Evolutionary conservation across 1,140 invertebrate genomes (phyloP).

Genomic region (Calliphora vicina): DNA sequence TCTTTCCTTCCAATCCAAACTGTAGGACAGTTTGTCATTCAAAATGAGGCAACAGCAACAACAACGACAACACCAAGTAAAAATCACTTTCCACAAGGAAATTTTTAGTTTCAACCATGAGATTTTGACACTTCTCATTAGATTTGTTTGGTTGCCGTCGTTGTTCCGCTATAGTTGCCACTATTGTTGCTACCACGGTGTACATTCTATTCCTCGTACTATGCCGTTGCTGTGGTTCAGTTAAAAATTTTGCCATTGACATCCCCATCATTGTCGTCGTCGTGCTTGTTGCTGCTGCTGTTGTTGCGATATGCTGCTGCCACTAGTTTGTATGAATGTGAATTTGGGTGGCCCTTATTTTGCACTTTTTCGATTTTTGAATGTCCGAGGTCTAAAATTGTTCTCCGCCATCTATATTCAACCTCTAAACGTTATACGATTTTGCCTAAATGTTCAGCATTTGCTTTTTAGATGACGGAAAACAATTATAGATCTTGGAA

Average conservation of each 20-base stretch:
- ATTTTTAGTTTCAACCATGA: background rate
- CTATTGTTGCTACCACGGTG: background rate
- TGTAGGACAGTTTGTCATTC: background rate
- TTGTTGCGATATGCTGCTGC: no score
- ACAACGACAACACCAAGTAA: background rate
- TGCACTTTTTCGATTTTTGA: no score
- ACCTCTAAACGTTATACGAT: no score
- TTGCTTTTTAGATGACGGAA: no score
- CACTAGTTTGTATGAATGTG: no score
- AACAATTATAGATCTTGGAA: no score
- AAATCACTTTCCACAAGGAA: background rate
- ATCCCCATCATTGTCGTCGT: background rate
- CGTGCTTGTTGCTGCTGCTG: background rate
- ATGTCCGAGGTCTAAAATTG: no score
- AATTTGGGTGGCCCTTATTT: no score
- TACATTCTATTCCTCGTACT: background rate
- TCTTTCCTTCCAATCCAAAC: background rate
- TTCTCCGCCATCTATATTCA: no score
- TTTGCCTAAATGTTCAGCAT: no score
- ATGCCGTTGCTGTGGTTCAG: background rate
- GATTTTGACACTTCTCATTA: conserved; percentile 25
- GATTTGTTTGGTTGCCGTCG: background rate
- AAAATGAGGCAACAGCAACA: no score
- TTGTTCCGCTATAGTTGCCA: background rate
- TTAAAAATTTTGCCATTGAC: conserved; percentile 20